These are phyloP conservation scores for Podotricha telesiphe DNA, from an alignment of 2,888 invertebrate genomes.

Conservation along the genomic window DNA sequence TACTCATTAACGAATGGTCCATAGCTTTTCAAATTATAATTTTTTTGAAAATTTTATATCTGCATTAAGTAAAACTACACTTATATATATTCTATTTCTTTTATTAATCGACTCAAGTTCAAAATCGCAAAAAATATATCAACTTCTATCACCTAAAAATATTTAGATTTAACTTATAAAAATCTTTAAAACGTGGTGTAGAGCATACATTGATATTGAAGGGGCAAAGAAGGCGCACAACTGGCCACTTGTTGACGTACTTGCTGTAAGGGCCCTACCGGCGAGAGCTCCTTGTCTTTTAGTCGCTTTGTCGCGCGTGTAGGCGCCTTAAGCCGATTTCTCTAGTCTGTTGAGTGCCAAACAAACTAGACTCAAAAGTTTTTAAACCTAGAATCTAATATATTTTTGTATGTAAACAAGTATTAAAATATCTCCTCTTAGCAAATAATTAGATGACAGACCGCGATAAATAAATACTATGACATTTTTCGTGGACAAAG, in stretches of 20 bases:
- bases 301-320: constrained; percentile 52
- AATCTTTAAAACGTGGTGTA: constrained; percentile 32
- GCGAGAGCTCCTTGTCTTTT: constrained; percentile 71
- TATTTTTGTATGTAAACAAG: neutral
- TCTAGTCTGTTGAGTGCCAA: constrained; percentile 43
- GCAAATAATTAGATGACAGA: constrained; percentile 8
- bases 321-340: constrained; percentile 48
- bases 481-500: constrained; percentile 20
- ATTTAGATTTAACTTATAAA: constrained; percentile 11
- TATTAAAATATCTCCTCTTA: neutral
- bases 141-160: neutral
- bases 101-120: neutral
- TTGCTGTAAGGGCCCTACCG: constrained; percentile 67
- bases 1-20: too few relatives aligned
- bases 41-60: too few relatives aligned
- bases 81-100: too few relatives aligned
- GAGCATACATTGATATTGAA: constrained; percentile 39
- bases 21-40: too few relatives aligned
- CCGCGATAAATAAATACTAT: constrained; percentile 19
- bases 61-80: too few relatives aligned
- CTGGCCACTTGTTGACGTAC: constrained; percentile 73
- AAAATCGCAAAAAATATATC: neutral
- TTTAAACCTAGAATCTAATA: neutral
- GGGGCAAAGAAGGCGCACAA: constrained; percentile 53
- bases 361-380: constrained; percentile 32